Base-by-base conservation (phyloP, 2,797 vertebrate genomes). In the Oreonectes daqikongensis region DNA sequence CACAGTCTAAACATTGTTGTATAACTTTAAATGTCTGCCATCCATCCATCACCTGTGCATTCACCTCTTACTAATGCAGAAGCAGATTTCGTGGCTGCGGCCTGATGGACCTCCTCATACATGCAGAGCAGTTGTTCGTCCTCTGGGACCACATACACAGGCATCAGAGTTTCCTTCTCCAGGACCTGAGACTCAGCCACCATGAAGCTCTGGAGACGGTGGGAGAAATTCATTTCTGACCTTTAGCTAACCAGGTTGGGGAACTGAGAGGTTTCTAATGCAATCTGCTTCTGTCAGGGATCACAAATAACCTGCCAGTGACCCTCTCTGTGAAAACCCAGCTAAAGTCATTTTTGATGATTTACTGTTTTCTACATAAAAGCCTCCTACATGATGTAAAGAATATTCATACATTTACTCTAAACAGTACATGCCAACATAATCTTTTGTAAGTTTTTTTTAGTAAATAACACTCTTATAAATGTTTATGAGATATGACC, bases 1-100 rank as follows among this genome's bases (percentile, higher is more conserved):
- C 18, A 38, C 40, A 64, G 1, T 4, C 0, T 0, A 1, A 73
- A 26, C 14, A 0, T 38, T 9, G 22, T n/a, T n/a, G n/a, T n/a
- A n/a, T n/a, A n/a, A n/a, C n/a, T n/a, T n/a, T n/a, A n/a, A n/a
- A n/a, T n/a, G n/a, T n/a, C n/a, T n/a, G n/a, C n/a, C n/a, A n/a
- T n/a, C n/a, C n/a, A n/a, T n/a, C n/a, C n/a, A n/a, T n/a, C n/a
- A n/a, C n/a, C n/a, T n/a, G n/a, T n/a, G n/a, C n/a, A n/a, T n/a
- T 90, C 76, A 94, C 93, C 93, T 92, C 93, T 85, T 57, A 92
- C 83, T 32, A 94, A 86, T 61, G 93, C 88, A 14, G 91, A 93
- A 24, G 90, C 90, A 22, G 89, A 90, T 24, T 87, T 84, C 0
- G 87, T 82, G 74, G 89, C 90, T 24, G 90, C 91, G 0, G 90